Evolutionary conservation across 2,888 invertebrate species (phyloP).

Genomic region (Adineta ricciae): DNA sequence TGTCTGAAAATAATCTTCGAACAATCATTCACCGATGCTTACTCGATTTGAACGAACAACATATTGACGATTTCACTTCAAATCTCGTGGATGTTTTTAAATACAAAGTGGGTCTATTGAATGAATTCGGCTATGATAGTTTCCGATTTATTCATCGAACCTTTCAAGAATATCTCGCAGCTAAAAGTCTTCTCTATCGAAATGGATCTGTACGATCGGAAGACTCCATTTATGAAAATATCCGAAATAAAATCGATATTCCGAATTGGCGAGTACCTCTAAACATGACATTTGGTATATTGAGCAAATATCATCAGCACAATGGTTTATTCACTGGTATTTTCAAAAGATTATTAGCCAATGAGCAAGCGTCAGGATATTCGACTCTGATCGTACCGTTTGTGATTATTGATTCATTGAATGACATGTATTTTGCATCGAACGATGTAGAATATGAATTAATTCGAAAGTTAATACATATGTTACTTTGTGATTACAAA

Average conservation of each 20-base stretch:
- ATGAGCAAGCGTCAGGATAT: background rate
- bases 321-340: background rate
- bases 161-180: too few relatives aligned
- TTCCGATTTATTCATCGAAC: too few relatives aligned
- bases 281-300: background rate
- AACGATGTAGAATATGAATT: background rate
- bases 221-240: background rate
- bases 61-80: background rate
- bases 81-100: background rate
- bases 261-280: background rate
- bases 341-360: background rate
- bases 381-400: background rate
- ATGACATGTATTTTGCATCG: background rate
- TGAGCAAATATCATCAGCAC: background rate
- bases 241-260: background rate
- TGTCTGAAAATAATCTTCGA: background rate
- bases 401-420: background rate
- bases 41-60: too few relatives aligned
- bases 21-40: background rate
- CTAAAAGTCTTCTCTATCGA: background rate
- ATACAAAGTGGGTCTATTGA: background rate
- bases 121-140: too few relatives aligned
- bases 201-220: background rate
- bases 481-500: background rate
- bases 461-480: background rate